A percentile compares a stretch with the other conserved stretches of the same genome.
phyloP scores from a whole-genome alignment of 2,888 invertebrate species.

The Phanerotoma sp. region DNA sequence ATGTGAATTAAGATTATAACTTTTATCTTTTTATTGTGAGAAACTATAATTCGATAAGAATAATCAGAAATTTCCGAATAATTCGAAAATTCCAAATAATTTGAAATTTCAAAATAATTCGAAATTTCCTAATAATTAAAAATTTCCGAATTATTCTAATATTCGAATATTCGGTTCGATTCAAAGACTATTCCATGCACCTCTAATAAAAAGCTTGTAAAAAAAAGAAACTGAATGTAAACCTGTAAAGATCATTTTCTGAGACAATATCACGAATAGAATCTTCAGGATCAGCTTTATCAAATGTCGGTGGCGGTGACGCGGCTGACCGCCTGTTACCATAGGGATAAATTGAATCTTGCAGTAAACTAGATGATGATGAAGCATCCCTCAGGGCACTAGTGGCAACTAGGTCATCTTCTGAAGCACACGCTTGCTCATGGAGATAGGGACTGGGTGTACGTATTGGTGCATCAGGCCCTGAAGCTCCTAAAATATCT shows the following conservation, averaged over 20 bases:
- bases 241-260: conserved; percentile 67
- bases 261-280: conserved; percentile 66
- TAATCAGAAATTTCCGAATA: too few relatives aligned
- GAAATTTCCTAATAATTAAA: too few relatives aligned
- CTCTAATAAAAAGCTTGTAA: too few relatives aligned
- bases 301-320: conserved; percentile 40
- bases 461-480: conserved; percentile 35
- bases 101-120: too few relatives aligned
- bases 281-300: conserved; percentile 65
- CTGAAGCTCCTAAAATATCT: conserved; percentile 47
- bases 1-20: too few relatives aligned
- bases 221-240: not conserved
- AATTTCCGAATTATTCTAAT: too few relatives aligned
- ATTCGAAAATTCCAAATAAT: too few relatives aligned
- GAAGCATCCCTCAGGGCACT: conserved; percentile 43
- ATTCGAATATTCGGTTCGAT: too few relatives aligned
- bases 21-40: too few relatives aligned
- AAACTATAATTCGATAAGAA: too few relatives aligned
- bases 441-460: conserved; percentile 45
- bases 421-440: conserved; percentile 44
- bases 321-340: conserved; percentile 30
- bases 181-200: too few relatives aligned
- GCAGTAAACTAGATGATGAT: conserved; percentile 5
- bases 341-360: conserved; percentile 23
- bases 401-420: conserved; percentile 52